Evolutionary conservation across 2,888 invertebrate genomes (phyloP).

Genomic region (Mermis nigrescens): DNA sequence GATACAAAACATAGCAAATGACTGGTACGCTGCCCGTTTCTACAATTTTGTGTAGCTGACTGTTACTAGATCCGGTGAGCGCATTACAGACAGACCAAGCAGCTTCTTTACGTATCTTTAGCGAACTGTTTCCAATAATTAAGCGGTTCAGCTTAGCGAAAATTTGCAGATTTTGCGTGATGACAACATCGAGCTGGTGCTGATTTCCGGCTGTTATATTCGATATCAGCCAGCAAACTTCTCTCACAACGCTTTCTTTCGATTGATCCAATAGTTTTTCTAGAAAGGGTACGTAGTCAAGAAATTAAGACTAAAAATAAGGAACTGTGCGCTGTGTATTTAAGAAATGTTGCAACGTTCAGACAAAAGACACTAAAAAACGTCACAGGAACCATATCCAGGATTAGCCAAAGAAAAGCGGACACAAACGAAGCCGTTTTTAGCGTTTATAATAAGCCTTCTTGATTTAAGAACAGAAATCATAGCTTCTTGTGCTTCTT

Average conservation of each 20-base stretch:
- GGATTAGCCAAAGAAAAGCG: too few species aligned
- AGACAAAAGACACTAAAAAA: too few species aligned
- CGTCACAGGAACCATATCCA: too few species aligned
- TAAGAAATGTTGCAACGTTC: too few species aligned
- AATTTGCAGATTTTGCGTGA: conserved; percentile 39
- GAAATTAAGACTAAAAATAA: too few species aligned
- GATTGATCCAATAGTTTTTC: conserved; percentile 66
- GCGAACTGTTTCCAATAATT: conserved; percentile 72
- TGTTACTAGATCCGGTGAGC: conserved; percentile 77
- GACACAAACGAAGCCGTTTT: too few species aligned
- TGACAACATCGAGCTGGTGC: conserved; percentile 70
- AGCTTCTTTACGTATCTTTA: conserved; percentile 92
- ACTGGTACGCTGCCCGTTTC: neutral
- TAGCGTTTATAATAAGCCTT: too few species aligned
- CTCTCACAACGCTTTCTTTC: conserved; percentile 50
- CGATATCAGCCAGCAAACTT: conserved; percentile 93
- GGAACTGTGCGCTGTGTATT: too few species aligned
- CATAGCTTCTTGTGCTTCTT: too few species aligned
- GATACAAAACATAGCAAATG: neutral
- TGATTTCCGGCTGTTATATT: conserved; percentile 95
- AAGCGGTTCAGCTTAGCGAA: conserved; percentile 61
- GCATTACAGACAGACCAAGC: conserved; percentile 96
- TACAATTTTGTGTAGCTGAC: conserved; percentile 41
- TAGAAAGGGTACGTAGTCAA: too few species aligned
- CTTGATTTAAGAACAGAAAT: too few species aligned